These are phyloP conservation scores for Channallabes apus DNA, from an alignment of 2,797 vertebrate species.

Conservation along the genomic window DNA sequence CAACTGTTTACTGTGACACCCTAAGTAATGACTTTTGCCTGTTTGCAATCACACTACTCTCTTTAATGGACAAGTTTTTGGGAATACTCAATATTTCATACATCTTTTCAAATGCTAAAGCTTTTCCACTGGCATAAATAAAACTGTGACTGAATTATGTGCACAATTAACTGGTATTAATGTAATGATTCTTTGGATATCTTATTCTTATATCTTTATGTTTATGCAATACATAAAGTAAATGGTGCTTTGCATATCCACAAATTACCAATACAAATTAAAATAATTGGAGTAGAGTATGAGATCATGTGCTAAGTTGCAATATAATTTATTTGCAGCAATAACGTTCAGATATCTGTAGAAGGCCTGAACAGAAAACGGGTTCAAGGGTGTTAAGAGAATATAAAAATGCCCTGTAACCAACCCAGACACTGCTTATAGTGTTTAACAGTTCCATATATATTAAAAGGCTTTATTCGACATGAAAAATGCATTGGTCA, in stretches of 20 bases:
- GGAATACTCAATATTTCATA: not conserved
- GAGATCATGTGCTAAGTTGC: not conserved
- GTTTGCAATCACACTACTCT: not conserved
- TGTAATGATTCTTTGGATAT: not conserved
- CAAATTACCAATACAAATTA: not conserved
- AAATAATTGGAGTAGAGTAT: not conserved
- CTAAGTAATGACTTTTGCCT: not conserved
- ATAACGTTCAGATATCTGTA: conserved; percentile 17
- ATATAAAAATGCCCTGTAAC: conserved; percentile 2
- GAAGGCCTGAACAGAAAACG: not conserved
- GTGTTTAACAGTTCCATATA: conserved; percentile 30
- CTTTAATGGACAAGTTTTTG: not conserved
- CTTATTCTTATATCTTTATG: not conserved
- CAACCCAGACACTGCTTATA: conserved; percentile 30
- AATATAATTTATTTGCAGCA: not conserved
- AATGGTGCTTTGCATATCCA: not conserved
- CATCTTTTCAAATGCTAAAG: not conserved
- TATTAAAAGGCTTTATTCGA: conserved; percentile 40
- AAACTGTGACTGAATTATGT: not conserved
- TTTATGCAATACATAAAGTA: not conserved
- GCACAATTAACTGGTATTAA: not conserved
- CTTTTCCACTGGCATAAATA: not conserved
- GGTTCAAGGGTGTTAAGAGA: not conserved
- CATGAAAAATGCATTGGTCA: conserved; percentile 45
- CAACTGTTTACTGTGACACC: conserved; percentile 2